Evolutionary conservation across 2,888 invertebrate species (phyloP).

Genomic region (Caenorhabditis japonica): DNA sequence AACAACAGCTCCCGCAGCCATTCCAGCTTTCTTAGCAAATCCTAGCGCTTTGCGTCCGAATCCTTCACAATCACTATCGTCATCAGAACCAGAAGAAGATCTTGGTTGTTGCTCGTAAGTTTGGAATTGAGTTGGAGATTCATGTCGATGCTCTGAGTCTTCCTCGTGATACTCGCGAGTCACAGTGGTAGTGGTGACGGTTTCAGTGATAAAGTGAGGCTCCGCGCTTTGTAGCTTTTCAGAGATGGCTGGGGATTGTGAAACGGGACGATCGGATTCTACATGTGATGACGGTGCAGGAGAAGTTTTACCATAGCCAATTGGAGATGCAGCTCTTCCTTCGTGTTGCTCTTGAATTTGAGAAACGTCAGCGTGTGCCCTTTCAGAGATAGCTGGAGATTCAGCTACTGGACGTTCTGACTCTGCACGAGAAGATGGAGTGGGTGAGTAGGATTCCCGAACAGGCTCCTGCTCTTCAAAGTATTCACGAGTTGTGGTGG

Average conservation of each 20-base stretch:
- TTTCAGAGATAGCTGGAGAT: constrained; percentile 6
- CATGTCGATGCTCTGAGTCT: background rate
- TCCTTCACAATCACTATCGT: constrained; percentile 17
- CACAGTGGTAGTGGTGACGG: constrained; percentile 1
- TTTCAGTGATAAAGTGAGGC: constrained; percentile 4
- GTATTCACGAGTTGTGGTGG: background rate
- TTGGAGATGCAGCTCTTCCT: background rate
- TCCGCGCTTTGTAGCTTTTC: background rate
- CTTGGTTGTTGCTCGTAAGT: background rate
- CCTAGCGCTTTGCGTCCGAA: constrained; percentile 51
- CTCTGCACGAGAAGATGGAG: too few species aligned
- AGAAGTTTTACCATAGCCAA: background rate
- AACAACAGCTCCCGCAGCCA: constrained; percentile 66
- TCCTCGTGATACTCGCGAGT: background rate
- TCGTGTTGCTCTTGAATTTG: background rate
- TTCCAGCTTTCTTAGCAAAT: constrained; percentile 63
- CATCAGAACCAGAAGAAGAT: background rate
- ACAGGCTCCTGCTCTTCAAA: constrained; percentile 6
- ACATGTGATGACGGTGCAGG: constrained; percentile 3
- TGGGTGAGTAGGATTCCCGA: background rate
- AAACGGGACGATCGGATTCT: background rate
- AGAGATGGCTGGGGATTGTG: constrained; percentile 1
- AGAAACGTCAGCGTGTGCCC: background rate
- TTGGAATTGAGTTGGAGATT: background rate
- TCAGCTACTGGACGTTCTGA: constrained; percentile 1